Evolutionary conservation across 92 coral and sea anemone genomes (phyloP).

Genomic region (Phymanthus crucifer): DNA sequence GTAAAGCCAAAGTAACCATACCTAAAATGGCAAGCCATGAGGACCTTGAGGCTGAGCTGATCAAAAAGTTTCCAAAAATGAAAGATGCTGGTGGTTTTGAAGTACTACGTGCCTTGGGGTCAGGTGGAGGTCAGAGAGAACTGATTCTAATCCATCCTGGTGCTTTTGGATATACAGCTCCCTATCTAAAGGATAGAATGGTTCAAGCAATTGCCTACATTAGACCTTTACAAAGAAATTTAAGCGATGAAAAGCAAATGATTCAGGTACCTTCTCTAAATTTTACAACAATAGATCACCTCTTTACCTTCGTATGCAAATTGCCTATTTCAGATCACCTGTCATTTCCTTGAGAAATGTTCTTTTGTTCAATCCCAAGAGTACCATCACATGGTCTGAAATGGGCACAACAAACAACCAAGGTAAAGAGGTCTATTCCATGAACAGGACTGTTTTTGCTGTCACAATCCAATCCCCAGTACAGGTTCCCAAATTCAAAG

Average conservation of each 20-base stretch:
- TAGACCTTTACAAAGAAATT: background rate
- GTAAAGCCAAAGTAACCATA: constrained; percentile 23
- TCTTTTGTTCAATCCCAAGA: too few species aligned
- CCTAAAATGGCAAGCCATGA: constrained; percentile 34
- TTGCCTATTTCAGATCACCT: too few species aligned
- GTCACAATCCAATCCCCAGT: constrained; percentile 7
- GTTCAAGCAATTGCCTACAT: background rate
- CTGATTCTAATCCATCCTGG: constrained; percentile 13
- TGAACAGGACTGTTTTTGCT: background rate
- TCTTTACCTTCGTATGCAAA: too few species aligned
- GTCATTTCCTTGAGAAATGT: too few species aligned
- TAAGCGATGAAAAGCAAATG: constrained; percentile 4
- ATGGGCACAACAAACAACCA: too few species aligned
- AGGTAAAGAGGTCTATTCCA: too few species aligned
- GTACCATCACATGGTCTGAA: too few species aligned
- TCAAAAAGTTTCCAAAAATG: constrained; percentile 18
- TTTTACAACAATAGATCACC: background rate
- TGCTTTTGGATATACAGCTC: constrained; percentile 13
- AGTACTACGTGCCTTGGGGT: constrained; percentile 16
- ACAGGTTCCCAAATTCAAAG: background rate
- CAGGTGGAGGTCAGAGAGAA: constrained; percentile 25
- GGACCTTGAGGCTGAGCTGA: constrained; percentile 24
- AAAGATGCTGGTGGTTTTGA: constrained; percentile 7
- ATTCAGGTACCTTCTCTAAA: background rate
- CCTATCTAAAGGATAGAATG: constrained; percentile 19